A percentile compares a stretch with the other conserved stretches of the same genome.
phyloP scores from a whole-genome alignment of 2,113 vertebrate species.

The Ancistrus triradiatus region DNA sequence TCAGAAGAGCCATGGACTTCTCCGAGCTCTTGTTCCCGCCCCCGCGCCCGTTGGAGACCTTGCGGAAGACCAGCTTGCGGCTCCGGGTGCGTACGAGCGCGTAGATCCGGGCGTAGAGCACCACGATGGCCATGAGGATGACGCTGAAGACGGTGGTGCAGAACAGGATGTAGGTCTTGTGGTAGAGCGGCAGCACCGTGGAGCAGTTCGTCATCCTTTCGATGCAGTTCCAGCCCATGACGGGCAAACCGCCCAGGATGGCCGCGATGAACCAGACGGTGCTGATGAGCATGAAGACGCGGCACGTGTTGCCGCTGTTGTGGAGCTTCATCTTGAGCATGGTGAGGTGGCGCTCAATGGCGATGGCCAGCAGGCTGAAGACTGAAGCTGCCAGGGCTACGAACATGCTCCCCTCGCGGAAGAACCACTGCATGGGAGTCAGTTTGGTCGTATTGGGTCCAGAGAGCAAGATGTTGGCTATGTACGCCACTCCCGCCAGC shows the following conservation, averaged over 20 bases:
- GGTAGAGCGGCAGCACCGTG: conserved; percentile 92
- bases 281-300: conserved; percentile 92
- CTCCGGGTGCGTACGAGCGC: conserved; percentile 87
- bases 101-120: conserved; percentile 93
- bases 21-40: conserved; percentile 81
- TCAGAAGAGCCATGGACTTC: conserved; percentile 91
- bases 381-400: conserved; percentile 93
- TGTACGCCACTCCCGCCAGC: conserved; percentile 89
- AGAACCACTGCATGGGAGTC: conserved; percentile 88
- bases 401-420: conserved; percentile 95
- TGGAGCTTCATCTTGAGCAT: conserved; percentile 97
- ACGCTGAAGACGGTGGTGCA: conserved; percentile 92
- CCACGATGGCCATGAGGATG: conserved; percentile 89
- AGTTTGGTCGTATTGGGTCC: conserved; percentile 90
- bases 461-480: conserved; percentile 87
- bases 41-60: conserved; percentile 77
- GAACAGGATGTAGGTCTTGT: conserved; percentile 98
- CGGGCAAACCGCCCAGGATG: conserved; percentile 82
- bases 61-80: conserved; percentile 87
- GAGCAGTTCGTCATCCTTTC: conserved; percentile 74
- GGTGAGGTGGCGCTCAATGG: conserved; percentile 93
- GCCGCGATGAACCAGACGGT: conserved; percentile 89
- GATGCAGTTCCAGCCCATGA: conserved; percentile 98
- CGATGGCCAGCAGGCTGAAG: conserved; percentile 94
- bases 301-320: conserved; percentile 86